Conservation (phyloP, 1,140 invertebrate genomes). For the Ips nitidus region DNA sequence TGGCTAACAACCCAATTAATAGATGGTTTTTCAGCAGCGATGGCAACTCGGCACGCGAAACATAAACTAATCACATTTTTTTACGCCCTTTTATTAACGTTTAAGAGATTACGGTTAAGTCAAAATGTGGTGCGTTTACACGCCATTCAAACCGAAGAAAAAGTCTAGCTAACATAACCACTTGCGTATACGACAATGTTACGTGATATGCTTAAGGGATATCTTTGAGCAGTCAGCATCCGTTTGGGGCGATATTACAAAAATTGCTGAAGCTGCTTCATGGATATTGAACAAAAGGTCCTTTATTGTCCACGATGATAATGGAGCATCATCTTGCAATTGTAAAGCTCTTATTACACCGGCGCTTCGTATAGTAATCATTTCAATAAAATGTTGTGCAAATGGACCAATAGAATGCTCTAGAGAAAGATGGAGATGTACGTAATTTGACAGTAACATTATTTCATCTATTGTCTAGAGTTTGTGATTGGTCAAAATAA, state of each 20-base stretch:
- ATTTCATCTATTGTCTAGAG: too few relatives aligned
- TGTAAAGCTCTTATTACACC: neutral
- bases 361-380: too few relatives aligned
- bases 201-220: neutral
- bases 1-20: slow-evolving; percentile 33
- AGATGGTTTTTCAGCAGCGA: slow-evolving; percentile 19
- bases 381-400: too few relatives aligned
- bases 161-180: neutral
- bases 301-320: neutral
- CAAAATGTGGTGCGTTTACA: neutral
- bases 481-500: too few relatives aligned
- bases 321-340: neutral
- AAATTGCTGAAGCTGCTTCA: slow-evolving; percentile 1
- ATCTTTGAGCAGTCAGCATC: slow-evolving; percentile 7
- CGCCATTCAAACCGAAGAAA: neutral
- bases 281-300: slow-evolving; percentile 12
- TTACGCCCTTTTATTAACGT: slow-evolving; percentile 14
- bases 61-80: slow-evolving; percentile 17
- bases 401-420: too few relatives aligned
- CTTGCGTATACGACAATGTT: neutral
- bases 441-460: too few relatives aligned
- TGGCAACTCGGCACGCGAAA: slow-evolving; percentile 29
- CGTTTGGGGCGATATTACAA: slow-evolving; percentile 1
- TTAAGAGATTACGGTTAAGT: slow-evolving; percentile 3
- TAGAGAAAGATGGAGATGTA: too few relatives aligned